Evolutionary conservation across 2,797 vertebrate species (phyloP), one percentile per base, ranked within the genome.

Genomic region (Novumbra hubbsi): DNA sequence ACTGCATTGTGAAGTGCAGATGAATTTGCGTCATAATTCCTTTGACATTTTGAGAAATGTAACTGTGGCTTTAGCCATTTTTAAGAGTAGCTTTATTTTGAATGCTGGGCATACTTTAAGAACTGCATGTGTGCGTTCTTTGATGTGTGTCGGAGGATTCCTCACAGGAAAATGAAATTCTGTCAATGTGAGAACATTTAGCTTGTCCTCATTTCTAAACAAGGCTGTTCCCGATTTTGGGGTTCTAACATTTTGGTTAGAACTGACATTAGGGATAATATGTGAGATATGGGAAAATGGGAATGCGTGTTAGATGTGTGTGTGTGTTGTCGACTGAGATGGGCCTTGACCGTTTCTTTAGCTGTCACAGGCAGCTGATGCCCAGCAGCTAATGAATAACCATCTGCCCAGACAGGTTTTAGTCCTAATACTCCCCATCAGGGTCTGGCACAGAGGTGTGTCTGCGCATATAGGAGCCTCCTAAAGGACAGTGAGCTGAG

Each of bases 201-300:
- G 41, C 6, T 34, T 34, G 32, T 34, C 32, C 32, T 34, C 34
- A 38, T 38, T 38, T 38, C 34, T 38, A 5, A 38, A 38, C 34
- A 38, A 2, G 34, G 34, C 34, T 38, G 34, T 38, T 38, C 34
- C 8, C 5, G 5, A 7, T 5, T 38, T 38, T 38, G 34, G 2
- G 34, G 50, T 55, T n/a, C n/a, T 38, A 38, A 38, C 5, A 38
- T 38, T 38, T 38, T 4, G 34, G 34, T 38, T 38, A 38, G 34
- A 3, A 3, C 34, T 38, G 34, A 38, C 34, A 38, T 38, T 38
- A 38, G 34, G 34, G 34, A 38, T 5, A 38, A 38, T 38, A 38
- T 2, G 16, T 50, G 16, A 0, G 7, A 0, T 5, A 19, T 17
- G 2, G 19, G n/a, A n/a, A n/a, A 21, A 11, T 12, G n/a, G 1